Percentiles rank a stretch among this genome's conserved stretches.
Conservation (phyloP, 2,113 vertebrate genomes). For the Petromus typicus region DNA sequence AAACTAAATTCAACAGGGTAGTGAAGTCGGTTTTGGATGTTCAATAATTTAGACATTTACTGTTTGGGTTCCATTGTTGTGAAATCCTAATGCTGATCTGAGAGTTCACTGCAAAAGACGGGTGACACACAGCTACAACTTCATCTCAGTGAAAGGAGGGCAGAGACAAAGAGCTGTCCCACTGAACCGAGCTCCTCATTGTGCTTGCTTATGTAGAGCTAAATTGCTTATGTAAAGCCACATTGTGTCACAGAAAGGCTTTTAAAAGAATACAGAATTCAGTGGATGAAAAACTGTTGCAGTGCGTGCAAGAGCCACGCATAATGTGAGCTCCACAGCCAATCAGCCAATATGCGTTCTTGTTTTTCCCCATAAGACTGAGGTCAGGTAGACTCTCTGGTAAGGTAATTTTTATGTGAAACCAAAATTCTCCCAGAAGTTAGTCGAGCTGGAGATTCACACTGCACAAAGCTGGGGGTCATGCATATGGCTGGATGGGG, state of each 20-base stretch:
- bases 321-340: conserved; percentile 26
- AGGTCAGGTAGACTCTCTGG: background rate
- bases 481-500: background rate
- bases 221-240: conserved; percentile 53
- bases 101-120: background rate
- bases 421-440: background rate
- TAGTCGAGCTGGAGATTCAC: background rate
- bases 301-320: background rate
- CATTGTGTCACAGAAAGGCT: conserved; percentile 29
- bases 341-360: background rate
- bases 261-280: conserved; percentile 35
- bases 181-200: background rate
- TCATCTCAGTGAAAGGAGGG: conserved; percentile 6
- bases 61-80: conserved; percentile 1
- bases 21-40: background rate
- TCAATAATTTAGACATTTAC: conserved; percentile 37
- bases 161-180: conserved; percentile 29
- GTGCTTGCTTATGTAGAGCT: conserved; percentile 46
- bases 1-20: conserved; percentile 18
- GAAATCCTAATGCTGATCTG: conserved; percentile 19
- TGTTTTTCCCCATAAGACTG: background rate
- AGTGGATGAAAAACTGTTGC: conserved; percentile 33
- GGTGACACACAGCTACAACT: background rate
- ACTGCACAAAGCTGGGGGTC: background rate
- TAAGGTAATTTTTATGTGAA: background rate